Percentiles rank a stretch among this genome's conserved stretches.
Conservation (phyloP, 2,888 invertebrate genomes). For the Agrenia bidenticulata region DNA sequence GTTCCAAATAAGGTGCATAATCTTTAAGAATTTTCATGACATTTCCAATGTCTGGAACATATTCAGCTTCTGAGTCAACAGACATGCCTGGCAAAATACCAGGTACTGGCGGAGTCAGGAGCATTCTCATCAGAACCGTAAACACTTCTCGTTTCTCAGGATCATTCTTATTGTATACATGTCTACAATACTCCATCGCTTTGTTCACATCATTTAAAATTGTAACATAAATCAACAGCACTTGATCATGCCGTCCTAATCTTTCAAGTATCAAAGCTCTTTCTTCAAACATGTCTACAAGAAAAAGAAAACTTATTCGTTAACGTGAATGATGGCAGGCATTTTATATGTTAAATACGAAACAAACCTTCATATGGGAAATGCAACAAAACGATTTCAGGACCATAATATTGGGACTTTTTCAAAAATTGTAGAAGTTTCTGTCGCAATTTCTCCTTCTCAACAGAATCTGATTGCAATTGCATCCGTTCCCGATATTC, state of each 20-base stretch:
- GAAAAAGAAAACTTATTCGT: too few relatives aligned
- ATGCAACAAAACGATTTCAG: conserved; percentile 80
- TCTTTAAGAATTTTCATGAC: conserved; percentile 79
- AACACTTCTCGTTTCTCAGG: conserved; percentile 58
- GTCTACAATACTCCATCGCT: conserved; percentile 82
- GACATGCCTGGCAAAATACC: conserved; percentile 60
- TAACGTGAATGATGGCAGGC: not conserved
- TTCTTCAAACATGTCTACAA: conserved; percentile 78
- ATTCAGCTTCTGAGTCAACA: conserved; percentile 56
- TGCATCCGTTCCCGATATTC: conserved; percentile 76
- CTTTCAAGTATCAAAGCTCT: conserved; percentile 90
- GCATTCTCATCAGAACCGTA: conserved; percentile 64
- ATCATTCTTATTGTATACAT: conserved; percentile 61
- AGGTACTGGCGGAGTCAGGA: conserved; percentile 60
- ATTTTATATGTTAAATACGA: not conserved
- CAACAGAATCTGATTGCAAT: conserved; percentile 56
- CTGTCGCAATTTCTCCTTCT: conserved; percentile 62
- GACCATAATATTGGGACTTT: conserved; percentile 76
- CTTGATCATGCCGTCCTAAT: conserved; percentile 87
- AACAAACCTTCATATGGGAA: conserved; percentile 73
- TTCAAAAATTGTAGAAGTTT: conserved; percentile 78
- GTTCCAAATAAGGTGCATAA: conserved; percentile 81
- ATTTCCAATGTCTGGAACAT: conserved; percentile 73
- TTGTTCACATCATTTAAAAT: conserved; percentile 77
- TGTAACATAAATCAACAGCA: conserved; percentile 86